Evolutionary conservation across 2,888 invertebrate species (phyloP), one percentile per base, ranked within the genome.

Genomic region (Amiota mariae): DNA sequence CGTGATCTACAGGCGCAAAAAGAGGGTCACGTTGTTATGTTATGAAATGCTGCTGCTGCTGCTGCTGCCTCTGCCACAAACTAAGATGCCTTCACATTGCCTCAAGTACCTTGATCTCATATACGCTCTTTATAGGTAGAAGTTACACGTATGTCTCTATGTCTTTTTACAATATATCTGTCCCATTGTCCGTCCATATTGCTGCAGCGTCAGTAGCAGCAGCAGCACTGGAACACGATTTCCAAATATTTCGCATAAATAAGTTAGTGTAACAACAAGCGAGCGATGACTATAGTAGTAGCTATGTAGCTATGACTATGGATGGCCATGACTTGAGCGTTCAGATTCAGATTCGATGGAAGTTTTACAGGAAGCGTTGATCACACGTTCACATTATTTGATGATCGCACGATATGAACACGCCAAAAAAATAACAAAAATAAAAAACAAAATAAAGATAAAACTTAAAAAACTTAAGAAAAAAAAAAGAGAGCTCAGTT

Each of bases 1-100:
- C 88, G 88, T 88, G 88, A 88, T 88, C 82, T 80, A 80, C 82
- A 88, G 88, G 88, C 88, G 88, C 88, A 88, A 88, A 87, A 88
- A 88, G 86, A 87, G 86, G 88, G 88, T 88, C 88, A 88, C 88
- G 88, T 85, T 87, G 86, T 82, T 73, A 76, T 74, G 49, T 72
- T 72, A 54, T 54, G 54, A 68, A 54, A 48, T 72, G 64, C 64
- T 66, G 51, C 18, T 46, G 36, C 6, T 57, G 15, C 47, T 49
- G 57, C 48, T 46, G 46, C 49, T 57, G 78, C 70, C 73, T 73
- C 18, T 72, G 47, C 64, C 59, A 59, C n/a, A 18, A 48, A n/a
- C 48, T 47, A 49, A 48, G 74, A 76, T 80, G 67, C 75, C 77
- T 78, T 18, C 18, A 73, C 73, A 72, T 68, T 66, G 72, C 49